These are phyloP conservation scores for Lineus longissimus DNA, from an alignment of 1,140 invertebrate genomes.

Conservation along the genomic window DNA sequence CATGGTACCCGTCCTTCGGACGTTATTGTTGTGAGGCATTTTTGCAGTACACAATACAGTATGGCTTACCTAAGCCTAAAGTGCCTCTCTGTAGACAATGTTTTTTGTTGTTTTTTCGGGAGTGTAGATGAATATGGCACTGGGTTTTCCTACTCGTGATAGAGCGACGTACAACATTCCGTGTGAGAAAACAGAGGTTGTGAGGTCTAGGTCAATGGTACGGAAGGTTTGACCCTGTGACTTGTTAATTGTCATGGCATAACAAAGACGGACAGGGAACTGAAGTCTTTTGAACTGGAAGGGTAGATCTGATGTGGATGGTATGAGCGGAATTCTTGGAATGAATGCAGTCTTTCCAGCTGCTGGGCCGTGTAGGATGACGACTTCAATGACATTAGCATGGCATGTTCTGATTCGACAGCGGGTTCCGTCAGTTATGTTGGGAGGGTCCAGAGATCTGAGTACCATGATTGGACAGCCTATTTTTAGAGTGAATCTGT, in stretches of 20 bases:
- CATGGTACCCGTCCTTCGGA: no score
- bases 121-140: background rate
- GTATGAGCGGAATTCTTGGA: slow-evolving; percentile 21
- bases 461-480: slow-evolving; percentile 47
- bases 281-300: slow-evolving; percentile 55
- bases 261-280: slow-evolving; percentile 56
- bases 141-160: slow-evolving; percentile 21
- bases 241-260: slow-evolving; percentile 61
- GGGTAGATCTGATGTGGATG: slow-evolving; percentile 22
- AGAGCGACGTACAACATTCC: slow-evolving; percentile 40
- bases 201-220: slow-evolving; percentile 30
- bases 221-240: slow-evolving; percentile 55
- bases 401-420: slow-evolving; percentile 29
- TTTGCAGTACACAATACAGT: no score
- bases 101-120: background rate
- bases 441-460: no score
- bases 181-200: slow-evolving; percentile 25
- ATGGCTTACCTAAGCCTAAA: no score
- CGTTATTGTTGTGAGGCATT: no score
- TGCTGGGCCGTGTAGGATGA: slow-evolving; percentile 14
- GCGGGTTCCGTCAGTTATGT: slow-evolving; percentile 52
- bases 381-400: slow-evolving; percentile 21
- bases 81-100: background rate
- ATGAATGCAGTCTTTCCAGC: slow-evolving; percentile 23
- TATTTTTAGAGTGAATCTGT: slow-evolving; percentile 46